Conservation (phyloP, 2,797 vertebrate genomes). For the Channa striata region DNA sequence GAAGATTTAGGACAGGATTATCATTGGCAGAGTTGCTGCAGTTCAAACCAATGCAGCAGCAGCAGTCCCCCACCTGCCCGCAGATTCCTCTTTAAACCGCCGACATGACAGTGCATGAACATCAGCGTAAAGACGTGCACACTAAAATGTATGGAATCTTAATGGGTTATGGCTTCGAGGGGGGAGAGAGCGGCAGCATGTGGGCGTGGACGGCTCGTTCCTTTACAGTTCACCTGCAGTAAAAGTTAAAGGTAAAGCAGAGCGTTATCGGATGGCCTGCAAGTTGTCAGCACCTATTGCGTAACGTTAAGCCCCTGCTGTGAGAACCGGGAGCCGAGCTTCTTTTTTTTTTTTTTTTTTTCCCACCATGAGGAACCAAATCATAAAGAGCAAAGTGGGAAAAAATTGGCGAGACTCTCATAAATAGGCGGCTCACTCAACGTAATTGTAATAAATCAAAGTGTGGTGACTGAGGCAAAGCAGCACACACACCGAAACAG, state of each 20-base stretch:
- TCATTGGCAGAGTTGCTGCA: background rate
- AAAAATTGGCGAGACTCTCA: background rate
- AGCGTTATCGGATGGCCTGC: background rate
- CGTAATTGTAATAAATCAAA: conserved; percentile 14
- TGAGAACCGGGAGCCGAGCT: conserved; percentile 18
- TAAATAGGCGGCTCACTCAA: background rate
- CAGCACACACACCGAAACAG: conserved; percentile 2
- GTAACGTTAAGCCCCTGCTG: conserved; percentile 24
- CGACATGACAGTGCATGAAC: conserved; percentile 39
- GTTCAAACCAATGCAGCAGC: conserved; percentile 3
- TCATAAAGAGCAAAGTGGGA: conserved; percentile 26
- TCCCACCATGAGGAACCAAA: background rate
- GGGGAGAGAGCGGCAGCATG: background rate
- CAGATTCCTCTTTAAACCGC: conserved; percentile 30
- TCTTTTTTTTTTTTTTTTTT: conserved; percentile 24
- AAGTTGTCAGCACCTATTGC: conserved; percentile 24
- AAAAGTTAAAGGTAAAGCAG: conserved; percentile 38
- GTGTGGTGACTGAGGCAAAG: conserved; percentile 15
- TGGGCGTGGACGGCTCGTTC: conserved; percentile 13
- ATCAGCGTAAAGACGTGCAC: background rate
- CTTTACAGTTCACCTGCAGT: conserved; percentile 33
- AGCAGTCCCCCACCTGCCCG: conserved; percentile 48
- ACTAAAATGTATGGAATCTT: conserved; percentile 55
- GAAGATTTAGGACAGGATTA: conserved; percentile 13
- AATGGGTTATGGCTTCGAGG: background rate